Evolutionary conservation across 1,140 invertebrate species (phyloP).

Genomic region (Psix sp.): DNA sequence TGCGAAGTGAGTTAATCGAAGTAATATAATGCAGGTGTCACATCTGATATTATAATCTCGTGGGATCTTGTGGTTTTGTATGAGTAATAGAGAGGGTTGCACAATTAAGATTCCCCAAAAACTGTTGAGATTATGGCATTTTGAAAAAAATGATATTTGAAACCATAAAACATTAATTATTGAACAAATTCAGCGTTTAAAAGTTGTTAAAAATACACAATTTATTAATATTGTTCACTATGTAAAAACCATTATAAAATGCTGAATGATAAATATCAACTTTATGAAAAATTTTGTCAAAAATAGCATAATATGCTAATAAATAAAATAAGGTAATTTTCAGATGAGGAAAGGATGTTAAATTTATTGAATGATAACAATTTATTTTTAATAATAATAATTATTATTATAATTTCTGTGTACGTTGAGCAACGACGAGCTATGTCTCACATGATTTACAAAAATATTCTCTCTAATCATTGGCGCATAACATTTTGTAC

Average conservation of each 20-base stretch:
- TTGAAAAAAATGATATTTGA: no score
- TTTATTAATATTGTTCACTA: no score
- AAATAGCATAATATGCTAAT: no score
- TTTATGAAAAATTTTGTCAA: no score
- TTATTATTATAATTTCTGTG: slow-evolving; percentile 29
- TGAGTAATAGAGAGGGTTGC: slow-evolving; percentile 27
- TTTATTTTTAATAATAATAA: slow-evolving; percentile 4
- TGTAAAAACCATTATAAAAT: no score
- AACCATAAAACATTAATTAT: no score
- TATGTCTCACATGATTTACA: slow-evolving; percentile 37
- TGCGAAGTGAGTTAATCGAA: slow-evolving; percentile 23
- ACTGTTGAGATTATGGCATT: slow-evolving; percentile 8
- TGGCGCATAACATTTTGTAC: slow-evolving; percentile 53
- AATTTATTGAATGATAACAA: neutral
- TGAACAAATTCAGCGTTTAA: no score
- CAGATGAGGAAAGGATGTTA: neutral
- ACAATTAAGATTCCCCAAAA: slow-evolving; percentile 14
- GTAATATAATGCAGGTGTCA: slow-evolving; percentile 44
- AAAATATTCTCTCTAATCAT: slow-evolving; percentile 48
- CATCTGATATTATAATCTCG: slow-evolving; percentile 37
- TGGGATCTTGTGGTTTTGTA: slow-evolving; percentile 38
- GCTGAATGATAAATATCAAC: no score
- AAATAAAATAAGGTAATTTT: no score
- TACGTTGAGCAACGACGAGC: slow-evolving; percentile 31
- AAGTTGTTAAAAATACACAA: no score